These are phyloP conservation scores for Rhinogobio ventralis DNA, from an alignment of 2,797 vertebrate genomes.

Conservation along the genomic window DNA sequence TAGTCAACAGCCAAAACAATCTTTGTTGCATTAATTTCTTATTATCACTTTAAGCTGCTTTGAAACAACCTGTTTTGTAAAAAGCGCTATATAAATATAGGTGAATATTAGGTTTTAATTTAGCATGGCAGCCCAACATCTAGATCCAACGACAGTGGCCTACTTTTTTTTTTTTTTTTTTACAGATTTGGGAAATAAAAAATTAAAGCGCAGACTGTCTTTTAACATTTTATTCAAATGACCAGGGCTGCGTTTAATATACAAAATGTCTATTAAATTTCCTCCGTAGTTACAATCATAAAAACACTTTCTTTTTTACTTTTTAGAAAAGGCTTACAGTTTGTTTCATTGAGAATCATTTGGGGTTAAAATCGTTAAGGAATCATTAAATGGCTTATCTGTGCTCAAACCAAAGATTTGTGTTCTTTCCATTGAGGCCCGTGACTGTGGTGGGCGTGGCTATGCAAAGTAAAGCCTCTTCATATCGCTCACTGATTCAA, in stretches of 20 bases:
- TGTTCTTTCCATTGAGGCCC: neutral
- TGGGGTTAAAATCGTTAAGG: neutral
- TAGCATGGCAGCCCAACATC: no score
- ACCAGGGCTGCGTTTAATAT: neutral
- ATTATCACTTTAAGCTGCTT: no score
- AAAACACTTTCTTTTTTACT: neutral
- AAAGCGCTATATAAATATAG: no score
- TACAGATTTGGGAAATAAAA: neutral
- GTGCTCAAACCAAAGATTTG: conserved; percentile 1
- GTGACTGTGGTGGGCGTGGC: conserved; percentile 66
- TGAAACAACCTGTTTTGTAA: no score
- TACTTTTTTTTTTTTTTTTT: no score
- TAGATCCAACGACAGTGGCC: neutral
- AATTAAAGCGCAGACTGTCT: neutral
- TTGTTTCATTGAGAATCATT: neutral
- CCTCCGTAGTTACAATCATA: neutral
- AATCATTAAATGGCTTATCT: neutral
- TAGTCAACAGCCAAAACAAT: no score
- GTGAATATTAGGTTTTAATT: neutral
- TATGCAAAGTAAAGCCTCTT: conserved; percentile 74
- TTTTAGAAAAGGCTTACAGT: neutral
- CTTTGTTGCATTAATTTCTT: no score
- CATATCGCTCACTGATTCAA: conserved; percentile 30
- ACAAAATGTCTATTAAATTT: neutral
- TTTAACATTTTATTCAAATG: neutral